phyloP scores from a whole-genome alignment of 2,888 invertebrate species.

The Boloria euphrosyne region DNA sequence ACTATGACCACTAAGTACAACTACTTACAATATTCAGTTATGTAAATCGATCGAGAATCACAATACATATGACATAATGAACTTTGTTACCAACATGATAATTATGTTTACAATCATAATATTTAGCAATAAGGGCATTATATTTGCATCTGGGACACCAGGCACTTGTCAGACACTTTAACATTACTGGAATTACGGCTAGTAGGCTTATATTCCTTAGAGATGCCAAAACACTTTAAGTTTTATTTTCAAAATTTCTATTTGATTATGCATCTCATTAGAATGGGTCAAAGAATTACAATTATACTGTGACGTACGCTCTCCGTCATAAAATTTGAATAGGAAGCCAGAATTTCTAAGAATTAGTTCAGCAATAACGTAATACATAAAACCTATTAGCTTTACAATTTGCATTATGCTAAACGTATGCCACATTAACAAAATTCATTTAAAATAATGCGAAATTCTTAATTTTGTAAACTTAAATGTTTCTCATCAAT shows the following conservation, averaged over 20 bases:
- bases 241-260: background rate
- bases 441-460: no score
- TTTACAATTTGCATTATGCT: background rate
- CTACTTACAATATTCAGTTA: background rate
- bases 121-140: no score
- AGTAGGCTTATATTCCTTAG: constrained; percentile 1
- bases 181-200: background rate
- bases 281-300: constrained; percentile 1
- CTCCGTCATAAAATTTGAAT: background rate
- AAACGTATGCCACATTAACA: no score
- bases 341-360: background rate
- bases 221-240: background rate
- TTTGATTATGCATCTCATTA: constrained; percentile 1
- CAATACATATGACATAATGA: constrained; percentile 21
- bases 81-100: constrained; percentile 20
- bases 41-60: background rate
- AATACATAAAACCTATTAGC: background rate
- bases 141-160: constrained; percentile 4
- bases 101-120: constrained; percentile 2
- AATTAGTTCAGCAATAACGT: background rate
- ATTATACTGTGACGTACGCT: constrained; percentile 2
- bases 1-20: background rate
- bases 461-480: no score
- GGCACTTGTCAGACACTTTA: constrained; percentile 15
- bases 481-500: no score